Evolutionary conservation across 2,113 vertebrate species (phyloP), one percentile per base, ranked within the genome.

Genomic region (Tragelaphus strepsiceros): DNA sequence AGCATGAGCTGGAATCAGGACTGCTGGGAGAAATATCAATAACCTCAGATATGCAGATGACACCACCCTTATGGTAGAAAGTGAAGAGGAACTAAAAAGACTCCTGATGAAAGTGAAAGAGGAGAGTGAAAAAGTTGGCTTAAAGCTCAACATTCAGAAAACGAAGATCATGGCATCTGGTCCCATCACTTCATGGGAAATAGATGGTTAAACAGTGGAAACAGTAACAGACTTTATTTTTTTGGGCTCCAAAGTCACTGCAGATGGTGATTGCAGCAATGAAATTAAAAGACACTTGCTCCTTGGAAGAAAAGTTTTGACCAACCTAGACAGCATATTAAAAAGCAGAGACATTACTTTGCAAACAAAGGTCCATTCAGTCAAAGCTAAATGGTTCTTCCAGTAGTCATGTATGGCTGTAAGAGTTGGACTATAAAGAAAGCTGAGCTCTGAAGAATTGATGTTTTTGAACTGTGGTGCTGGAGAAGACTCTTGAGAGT

Each of bases 381-480:
- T 71, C 9, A 71, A 71, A 35, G n/a, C 64, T 71, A 19, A 39
- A 39, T 71, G 17, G 64, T 71, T 71, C 21, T 71, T 71, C n/a
- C n/a, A 35, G n/a, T 35, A 6, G 64, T 35, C 64, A 35, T 71
- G 64, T 71, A 71, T 71, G 64, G 17, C 9, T 71, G n/a, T 71
- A 17, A 71, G 8, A 71, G n/a, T 3, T 35, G 17, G 17, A 35
- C 17, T 21, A 35, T 71, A 71, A 71, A 11, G n/a, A 71, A 35
- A 35, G 64, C 64, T 71, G n/a, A 71, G 64, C 0, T 0, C 17
- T 10, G 1, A 71, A 71, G n/a, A 21, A 71, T 1, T 71, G 64
- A 71, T 71, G 17, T 2, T 21, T 71, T 71, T 35, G 64, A 71
- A 35, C 4, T 71, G 64, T 35, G 64, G n/a, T 71, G 64, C 22